Evolutionary conservation across 2,888 invertebrate genomes (phyloP).

Genomic region (Marronus borbonicus): DNA sequence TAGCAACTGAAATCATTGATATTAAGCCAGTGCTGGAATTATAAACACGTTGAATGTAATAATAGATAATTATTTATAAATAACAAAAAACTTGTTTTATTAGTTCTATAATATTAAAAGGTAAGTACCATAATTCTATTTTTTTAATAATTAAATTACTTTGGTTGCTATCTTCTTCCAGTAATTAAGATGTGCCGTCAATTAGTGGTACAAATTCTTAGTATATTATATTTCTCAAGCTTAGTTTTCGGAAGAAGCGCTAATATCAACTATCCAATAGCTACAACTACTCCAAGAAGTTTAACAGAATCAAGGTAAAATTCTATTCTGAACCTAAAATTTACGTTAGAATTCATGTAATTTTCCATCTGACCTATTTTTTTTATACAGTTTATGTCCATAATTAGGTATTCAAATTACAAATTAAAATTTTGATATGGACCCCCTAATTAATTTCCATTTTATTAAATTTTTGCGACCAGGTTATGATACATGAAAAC

Average conservation of each 20-base stretch:
- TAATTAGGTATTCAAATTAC: no score
- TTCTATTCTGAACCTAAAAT: background rate
- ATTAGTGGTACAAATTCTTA: slow-evolving; percentile 43
- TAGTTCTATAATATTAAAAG: slow-evolving; percentile 18
- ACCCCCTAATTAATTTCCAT: no score
- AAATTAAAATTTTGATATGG: no score
- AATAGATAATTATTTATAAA: slow-evolving; percentile 30
- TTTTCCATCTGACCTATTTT: slow-evolving; percentile 14
- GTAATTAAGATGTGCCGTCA: slow-evolving; percentile 42
- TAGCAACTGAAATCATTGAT: slow-evolving; percentile 58
- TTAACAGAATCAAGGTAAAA: slow-evolving; percentile 36
- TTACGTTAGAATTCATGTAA: slow-evolving; percentile 21
- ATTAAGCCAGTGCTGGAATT: slow-evolving; percentile 59
- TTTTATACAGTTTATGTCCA: no score
- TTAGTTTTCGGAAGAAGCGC: slow-evolving; percentile 53
- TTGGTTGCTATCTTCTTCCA: slow-evolving; percentile 7
- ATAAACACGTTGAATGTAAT: background rate
- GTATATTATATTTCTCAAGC: slow-evolving; percentile 46
- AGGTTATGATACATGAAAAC: no score
- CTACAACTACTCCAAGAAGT: slow-evolving; percentile 58
- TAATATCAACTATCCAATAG: slow-evolving; percentile 60
- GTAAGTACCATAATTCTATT: background rate
- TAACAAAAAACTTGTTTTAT: background rate
- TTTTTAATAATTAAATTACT: slow-evolving; percentile 5
- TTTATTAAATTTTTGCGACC: no score